phyloP scores from a whole-genome alignment of 2,888 invertebrate species.

The Megaustenia siamemsis region DNA sequence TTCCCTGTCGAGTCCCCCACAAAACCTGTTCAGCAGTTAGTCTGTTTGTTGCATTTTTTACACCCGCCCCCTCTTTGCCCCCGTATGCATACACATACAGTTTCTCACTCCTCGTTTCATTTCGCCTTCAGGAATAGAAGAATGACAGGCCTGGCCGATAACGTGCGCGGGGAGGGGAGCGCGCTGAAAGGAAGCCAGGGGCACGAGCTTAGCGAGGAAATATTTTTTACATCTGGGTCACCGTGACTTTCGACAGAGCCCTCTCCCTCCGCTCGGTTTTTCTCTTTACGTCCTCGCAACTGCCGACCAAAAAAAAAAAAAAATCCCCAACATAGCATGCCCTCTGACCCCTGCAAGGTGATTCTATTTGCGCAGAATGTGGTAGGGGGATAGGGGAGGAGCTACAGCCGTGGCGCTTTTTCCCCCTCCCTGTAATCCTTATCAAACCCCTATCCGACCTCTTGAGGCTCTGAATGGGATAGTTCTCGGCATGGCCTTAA shows the following conservation, averaged over 20 bases:
- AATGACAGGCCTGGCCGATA: background rate
- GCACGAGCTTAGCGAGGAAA: background rate
- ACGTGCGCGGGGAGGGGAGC: background rate
- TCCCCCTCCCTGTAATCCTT: background rate
- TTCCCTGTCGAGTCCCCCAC: background rate
- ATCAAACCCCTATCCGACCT: background rate
- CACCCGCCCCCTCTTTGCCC: background rate
- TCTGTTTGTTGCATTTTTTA: background rate
- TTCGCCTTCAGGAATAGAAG: background rate
- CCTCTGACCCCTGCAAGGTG: conserved; percentile 38
- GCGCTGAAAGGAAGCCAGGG: background rate
- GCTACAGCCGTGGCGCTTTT: conserved; percentile 10
- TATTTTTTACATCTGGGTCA: conserved; percentile 43
- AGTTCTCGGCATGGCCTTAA: background rate
- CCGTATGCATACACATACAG: background rate
- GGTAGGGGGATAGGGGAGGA: background rate
- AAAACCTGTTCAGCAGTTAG: background rate
- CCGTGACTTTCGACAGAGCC: conserved; percentile 3
- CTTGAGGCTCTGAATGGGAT: conserved; percentile 26
- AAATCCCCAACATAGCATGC: background rate
- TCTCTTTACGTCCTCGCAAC: conserved; percentile 1
- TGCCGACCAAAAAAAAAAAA: background rate
- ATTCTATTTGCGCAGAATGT: conserved; percentile 38
- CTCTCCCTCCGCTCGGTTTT: background rate
- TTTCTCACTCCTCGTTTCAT: background rate